Evolutionary conservation across 2,113 vertebrate genomes (phyloP), one percentile per base, ranked within the genome.

Genomic region (Neofelis nebulosa): DNA sequence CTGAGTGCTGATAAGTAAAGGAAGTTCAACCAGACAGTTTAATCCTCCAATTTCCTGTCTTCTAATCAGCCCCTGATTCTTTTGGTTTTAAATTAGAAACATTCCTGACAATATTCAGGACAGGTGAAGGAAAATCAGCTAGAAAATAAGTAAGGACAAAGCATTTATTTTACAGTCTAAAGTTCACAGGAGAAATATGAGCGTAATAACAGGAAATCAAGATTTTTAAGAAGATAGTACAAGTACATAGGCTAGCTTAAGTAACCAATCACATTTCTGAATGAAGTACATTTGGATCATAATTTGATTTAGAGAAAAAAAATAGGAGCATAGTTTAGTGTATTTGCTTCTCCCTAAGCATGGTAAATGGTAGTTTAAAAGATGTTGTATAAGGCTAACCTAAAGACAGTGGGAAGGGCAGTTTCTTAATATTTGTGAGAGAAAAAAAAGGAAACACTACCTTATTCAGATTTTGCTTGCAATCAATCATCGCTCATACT

Each of bases 21-120:
- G 99, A 99, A 99, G 99, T 99, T 99, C 99, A 99, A 99, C 99
- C 99, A 99, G 99, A 99, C 99, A 99, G 99, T 99, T 99, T 99
- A 99, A 99, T 99, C 99, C 99, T 99, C 99, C 99, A 99, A 99
- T 99, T 99, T 99, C 99, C 99, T 99, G 99, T 99, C 99, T 99
- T 99, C 99, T 99, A 99, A 99, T 99, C 99, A 99, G 99, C 99
- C 99, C 99, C 99, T 98, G 99, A 98, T 98, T 99, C 99, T 99
- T 99, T 99, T 97, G 98, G 98, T 98, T 99, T 98, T 99, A 99
- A 99, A 99, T 99, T 99, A 99, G 99, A 99, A 99, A 99, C 99
- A 99, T 99, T 99, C 99, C 97, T 98, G 97, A 98, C 98, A 98
- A 98, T 98, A 99, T 98, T 98, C 95, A 94, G 99, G 98, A 99